A percentile compares a stretch with the other conserved stretches of the same genome.
phyloP scores from a whole-genome alignment of 2,797 vertebrate species.

The Cyprinella venusta region DNA sequence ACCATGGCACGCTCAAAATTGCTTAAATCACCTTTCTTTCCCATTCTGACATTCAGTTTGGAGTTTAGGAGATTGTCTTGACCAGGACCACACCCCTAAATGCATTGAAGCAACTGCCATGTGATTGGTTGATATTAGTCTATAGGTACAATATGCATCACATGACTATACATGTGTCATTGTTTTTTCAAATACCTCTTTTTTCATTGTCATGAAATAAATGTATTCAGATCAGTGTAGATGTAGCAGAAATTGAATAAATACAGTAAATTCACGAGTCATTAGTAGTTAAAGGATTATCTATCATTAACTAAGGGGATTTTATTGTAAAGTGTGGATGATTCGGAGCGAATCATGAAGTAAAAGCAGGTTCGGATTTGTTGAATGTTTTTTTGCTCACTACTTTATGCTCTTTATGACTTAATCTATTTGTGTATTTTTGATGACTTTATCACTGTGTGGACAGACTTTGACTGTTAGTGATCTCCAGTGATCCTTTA shows the following conservation, averaged over 20 bases:
- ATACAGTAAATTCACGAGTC: background rate
- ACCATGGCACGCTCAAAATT: too few species aligned
- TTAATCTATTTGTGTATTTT: background rate
- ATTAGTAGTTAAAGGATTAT: background rate
- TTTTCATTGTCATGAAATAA: background rate
- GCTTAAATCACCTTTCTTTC: too few species aligned
- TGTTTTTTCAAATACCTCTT: background rate
- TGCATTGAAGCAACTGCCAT: too few species aligned
- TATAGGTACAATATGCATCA: background rate
- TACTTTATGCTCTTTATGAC: background rate
- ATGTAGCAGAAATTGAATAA: background rate
- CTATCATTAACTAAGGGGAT: background rate
- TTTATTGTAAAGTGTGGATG: background rate
- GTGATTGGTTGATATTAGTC: too few species aligned
- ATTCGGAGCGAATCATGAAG: background rate
- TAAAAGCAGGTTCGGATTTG: background rate
- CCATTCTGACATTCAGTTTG: too few species aligned
- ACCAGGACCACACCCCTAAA: too few species aligned
- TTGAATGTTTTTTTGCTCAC: background rate
- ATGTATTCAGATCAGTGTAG: background rate
- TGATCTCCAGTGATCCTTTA: slow-evolving; percentile 1
- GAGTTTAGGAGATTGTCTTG: too few species aligned
- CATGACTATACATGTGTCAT: background rate
- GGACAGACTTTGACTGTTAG: background rate
- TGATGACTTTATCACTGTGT: background rate